These are phyloP conservation scores for Toxotes jaculatrix DNA, from an alignment of 2,113 vertebrate genomes.

Conservation along the genomic window DNA sequence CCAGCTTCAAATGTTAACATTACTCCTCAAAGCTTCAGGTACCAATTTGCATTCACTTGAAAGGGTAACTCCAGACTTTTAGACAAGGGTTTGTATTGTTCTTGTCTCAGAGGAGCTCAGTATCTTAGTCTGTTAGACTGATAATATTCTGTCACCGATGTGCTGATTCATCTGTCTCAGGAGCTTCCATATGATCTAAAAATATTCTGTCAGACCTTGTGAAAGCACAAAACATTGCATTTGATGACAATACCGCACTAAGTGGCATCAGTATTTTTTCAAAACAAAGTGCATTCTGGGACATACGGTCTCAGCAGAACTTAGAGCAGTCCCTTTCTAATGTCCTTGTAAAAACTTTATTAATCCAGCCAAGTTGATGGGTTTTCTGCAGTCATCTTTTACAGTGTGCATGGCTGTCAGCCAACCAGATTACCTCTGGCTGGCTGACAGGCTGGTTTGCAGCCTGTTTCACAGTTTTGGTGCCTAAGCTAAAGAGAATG, in stretches of 20 bases:
- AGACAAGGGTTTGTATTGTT: constrained; percentile 62
- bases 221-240: constrained; percentile 25
- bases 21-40: constrained; percentile 60
- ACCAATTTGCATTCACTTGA: constrained; percentile 70
- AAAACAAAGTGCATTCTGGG: constrained; percentile 28
- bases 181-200: constrained; percentile 58
- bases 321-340: constrained; percentile 25
- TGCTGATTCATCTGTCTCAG: constrained; percentile 69
- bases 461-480: constrained; percentile 33
- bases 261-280: constrained; percentile 33
- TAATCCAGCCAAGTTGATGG: constrained; percentile 14
- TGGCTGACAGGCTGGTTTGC: constrained; percentile 44
- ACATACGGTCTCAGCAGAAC: constrained; percentile 9
- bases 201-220: constrained; percentile 53
- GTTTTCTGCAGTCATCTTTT: constrained; percentile 44
- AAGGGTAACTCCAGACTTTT: constrained; percentile 65
- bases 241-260: constrained; percentile 25
- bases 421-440: not conserved
- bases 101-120: constrained; percentile 49
- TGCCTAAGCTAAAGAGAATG: constrained; percentile 28
- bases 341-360: constrained; percentile 35
- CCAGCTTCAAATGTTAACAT: constrained; percentile 57
- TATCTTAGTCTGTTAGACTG: constrained; percentile 40
- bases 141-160: constrained; percentile 61
- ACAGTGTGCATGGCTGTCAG: constrained; percentile 41